Evolutionary conservation across 2,797 vertebrate genomes (phyloP), one percentile per base, ranked within the genome.

Genomic region (Poeciliopsis infans): DNA sequence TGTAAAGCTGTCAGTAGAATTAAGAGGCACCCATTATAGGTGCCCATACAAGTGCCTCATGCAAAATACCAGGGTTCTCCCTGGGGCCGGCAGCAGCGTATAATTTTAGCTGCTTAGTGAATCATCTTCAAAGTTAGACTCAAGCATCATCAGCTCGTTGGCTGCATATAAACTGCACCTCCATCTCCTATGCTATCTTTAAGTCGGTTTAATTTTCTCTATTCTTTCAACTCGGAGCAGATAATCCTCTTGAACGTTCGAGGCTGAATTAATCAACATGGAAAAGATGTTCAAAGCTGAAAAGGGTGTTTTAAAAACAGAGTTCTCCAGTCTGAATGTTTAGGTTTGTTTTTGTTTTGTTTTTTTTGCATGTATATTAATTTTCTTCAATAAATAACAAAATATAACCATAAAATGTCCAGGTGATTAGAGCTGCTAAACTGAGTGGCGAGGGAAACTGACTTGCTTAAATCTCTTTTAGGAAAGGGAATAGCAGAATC

Each of bases 21-120:
- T 95, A 96, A 96, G 94, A 96, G 94, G 89, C 86, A 84, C 89
- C 95, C 90, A 94, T 95, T 96, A 94, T 91, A 94, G 93, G 93
- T 95, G 94, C 92, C 92, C 89, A 85, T 93, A 90, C 69, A 28
- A 90, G 89, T 92, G 93, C 89, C 93, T 95, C 89, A 94, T 94
- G 92, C 88, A 95, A 94, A 95, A 93, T 80, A 92, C 87, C 83
- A 79, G 78, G 82, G 77, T 71, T 93, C 66, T 91, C 94, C 92
- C 93, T 73, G 75, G 92, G 91, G 94, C 86, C 77, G 61, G 76
- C 15, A 77, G 87, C 78, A 8, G 81, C 75, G 92, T 91, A 93
- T 95, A 91, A 94, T 95, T 95, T 94, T 94, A 95, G 94, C 88
- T 88, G 89, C 93, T 95, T 94, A 95, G 90, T 95, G 94, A 95